A percentile compares a stretch with the other conserved stretches of the same genome.
Evolutionary conservation across 2,888 invertebrate species (phyloP).

Genomic region (Zaprionus bogoriensis): DNA sequence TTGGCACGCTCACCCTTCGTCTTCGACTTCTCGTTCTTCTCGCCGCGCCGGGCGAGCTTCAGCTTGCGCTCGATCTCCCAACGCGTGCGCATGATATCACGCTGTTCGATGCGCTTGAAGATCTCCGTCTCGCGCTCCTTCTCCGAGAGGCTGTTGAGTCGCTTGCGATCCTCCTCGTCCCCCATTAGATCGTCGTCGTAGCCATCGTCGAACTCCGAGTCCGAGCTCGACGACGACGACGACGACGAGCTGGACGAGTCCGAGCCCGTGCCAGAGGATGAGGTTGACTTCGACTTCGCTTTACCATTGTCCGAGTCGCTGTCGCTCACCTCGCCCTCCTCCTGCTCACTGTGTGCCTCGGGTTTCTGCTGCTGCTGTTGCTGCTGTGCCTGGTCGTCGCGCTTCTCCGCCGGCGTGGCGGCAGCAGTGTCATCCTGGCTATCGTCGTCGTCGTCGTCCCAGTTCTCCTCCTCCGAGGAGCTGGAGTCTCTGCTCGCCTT

Average conservation of each 20-base stretch:
- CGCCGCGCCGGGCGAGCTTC: constrained; percentile 90
- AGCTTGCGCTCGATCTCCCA: constrained; percentile 98
- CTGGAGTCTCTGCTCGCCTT: constrained; percentile 74
- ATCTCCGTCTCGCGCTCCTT: constrained; percentile 98
- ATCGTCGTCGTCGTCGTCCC: constrained; percentile 80
- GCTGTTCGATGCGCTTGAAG: constrained; percentile 96
- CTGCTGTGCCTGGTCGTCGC: constrained; percentile 60
- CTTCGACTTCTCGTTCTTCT: constrained; percentile 84
- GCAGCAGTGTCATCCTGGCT: constrained; percentile 75
- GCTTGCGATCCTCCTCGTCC: constrained; percentile 95
- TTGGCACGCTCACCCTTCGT: constrained; percentile 84
- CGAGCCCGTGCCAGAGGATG: constrained; percentile 59
- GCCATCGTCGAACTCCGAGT: constrained; percentile 97
- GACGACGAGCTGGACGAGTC: constrained; percentile 77
- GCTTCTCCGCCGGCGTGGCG: constrained; percentile 28
- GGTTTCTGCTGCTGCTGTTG: constrained; percentile 75
- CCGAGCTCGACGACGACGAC: constrained; percentile 85
- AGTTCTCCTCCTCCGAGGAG: constrained; percentile 83
- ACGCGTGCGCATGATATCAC: constrained; percentile 95
- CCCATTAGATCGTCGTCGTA: constrained; percentile 98
- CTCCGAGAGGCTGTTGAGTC: constrained; percentile 96
- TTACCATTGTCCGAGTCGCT: constrained; percentile 84
- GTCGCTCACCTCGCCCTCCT: constrained; percentile 94
- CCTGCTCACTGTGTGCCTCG: constrained; percentile 85
- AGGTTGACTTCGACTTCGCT: constrained; percentile 36